A percentile compares a stretch with the other conserved stretches of the same genome.
Evolutionary conservation across 2,113 vertebrate genomes (phyloP).

Genomic region (Lucifuga dentata): DNA sequence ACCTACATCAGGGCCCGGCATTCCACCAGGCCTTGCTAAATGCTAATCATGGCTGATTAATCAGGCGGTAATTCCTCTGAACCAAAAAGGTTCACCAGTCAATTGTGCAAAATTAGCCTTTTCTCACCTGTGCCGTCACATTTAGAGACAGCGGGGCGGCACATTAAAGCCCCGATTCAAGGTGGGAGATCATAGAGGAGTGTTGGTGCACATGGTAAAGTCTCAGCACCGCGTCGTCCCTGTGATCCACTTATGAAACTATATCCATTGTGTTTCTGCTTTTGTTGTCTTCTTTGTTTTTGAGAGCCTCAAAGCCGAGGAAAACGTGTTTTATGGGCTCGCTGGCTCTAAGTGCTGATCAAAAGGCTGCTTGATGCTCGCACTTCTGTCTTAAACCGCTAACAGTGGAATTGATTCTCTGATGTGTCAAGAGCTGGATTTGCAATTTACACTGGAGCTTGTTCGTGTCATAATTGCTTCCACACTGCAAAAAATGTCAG

Average conservation of each 20-base stretch:
- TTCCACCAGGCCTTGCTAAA: slow-evolving; percentile 82
- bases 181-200: slow-evolving; percentile 46
- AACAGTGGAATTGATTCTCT: slow-evolving; percentile 43
- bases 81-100: slow-evolving; percentile 90
- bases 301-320: slow-evolving; percentile 40
- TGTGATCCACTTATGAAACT: slow-evolving; percentile 7
- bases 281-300: slow-evolving; percentile 44
- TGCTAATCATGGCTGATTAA: slow-evolving; percentile 91
- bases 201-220: slow-evolving; percentile 18
- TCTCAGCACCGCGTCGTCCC: too few relatives aligned
- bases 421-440: slow-evolving; percentile 42
- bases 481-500: not conserved
- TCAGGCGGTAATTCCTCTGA: slow-evolving; percentile 88
- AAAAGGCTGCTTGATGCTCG: slow-evolving; percentile 50
- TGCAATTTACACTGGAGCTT: slow-evolving; percentile 7
- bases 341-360: slow-evolving; percentile 58
- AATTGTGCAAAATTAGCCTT: slow-evolving; percentile 88
- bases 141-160: slow-evolving; percentile 71
- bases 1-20: slow-evolving; percentile 50
- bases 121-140: slow-evolving; percentile 82
- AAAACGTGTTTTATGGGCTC: slow-evolving; percentile 59
- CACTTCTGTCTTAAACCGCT: slow-evolving; percentile 32
- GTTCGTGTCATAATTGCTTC: slow-evolving; percentile 4
- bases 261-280: slow-evolving; percentile 2
- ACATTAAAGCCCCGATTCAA: slow-evolving; percentile 53